Evolutionary conservation across 2,797 vertebrate genomes (phyloP).

Genomic region (Eutrigla gurnardus): DNA sequence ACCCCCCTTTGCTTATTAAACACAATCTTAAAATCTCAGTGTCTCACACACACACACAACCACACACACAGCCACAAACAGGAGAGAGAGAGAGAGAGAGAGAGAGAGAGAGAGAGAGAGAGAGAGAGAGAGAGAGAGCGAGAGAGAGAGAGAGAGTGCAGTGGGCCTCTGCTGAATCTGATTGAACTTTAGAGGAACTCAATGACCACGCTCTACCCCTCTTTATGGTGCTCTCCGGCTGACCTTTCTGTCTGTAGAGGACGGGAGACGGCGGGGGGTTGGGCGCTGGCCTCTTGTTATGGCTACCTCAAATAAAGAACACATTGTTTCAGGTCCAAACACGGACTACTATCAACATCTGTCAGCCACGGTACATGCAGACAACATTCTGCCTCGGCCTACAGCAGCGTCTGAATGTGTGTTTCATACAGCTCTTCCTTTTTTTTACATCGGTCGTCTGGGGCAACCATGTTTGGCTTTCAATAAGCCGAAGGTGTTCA

Average conservation of each 20-base stretch:
- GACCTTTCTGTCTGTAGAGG: conserved; percentile 74
- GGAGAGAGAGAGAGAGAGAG: conserved; percentile 21
- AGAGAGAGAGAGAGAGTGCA: conserved; percentile 32
- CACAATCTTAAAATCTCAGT: conserved; percentile 63
- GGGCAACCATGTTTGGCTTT: conserved; percentile 15
- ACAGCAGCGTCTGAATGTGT: background rate
- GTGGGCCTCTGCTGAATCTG: conserved; percentile 67
- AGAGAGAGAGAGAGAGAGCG: conserved; percentile 20
- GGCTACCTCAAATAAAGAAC: conserved; percentile 56
- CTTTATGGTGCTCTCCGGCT: conserved; percentile 68
- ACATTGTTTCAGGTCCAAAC: conserved; percentile 62
- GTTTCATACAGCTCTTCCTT: background rate
- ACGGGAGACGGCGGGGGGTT: conserved; percentile 42
- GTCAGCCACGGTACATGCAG: background rate
- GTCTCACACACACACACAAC: conserved; percentile 12
- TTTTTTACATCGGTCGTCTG: conserved; percentile 2
- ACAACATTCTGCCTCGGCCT: conserved; percentile 16
- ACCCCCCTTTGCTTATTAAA: conserved; percentile 59
- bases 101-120: conserved; percentile 14
- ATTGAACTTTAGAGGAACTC: conserved; percentile 80
- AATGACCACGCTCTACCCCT: conserved; percentile 55
- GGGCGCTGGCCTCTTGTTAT: conserved; percentile 65
- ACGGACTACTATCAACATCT: conserved; percentile 32
- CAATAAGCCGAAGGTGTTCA: conserved; percentile 16
- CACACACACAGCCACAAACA: conserved; percentile 8